A percentile compares a stretch with the other conserved stretches of the same genome.
Evolutionary conservation across 2,113 vertebrate species (phyloP).

Genomic region (Lota lota): DNA sequence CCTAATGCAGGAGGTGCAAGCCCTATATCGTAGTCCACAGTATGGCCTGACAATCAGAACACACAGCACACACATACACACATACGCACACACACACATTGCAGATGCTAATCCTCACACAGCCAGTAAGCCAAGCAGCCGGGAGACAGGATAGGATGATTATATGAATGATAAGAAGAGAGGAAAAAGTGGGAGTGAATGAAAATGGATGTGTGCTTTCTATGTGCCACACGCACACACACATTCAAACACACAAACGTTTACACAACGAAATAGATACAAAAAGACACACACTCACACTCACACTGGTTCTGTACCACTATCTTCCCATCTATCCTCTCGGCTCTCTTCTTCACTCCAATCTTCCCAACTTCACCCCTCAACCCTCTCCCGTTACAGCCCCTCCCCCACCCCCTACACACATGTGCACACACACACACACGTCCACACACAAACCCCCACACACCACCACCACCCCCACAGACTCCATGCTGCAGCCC

Average conservation of each 20-base stretch:
- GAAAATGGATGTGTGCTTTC: conserved; percentile 59
- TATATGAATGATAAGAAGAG: conserved; percentile 79
- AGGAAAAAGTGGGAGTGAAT: conserved; percentile 35
- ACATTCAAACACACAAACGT: conserved; percentile 34
- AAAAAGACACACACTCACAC: too few relatives aligned
- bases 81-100: conserved; percentile 31
- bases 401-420: conserved; percentile 12
- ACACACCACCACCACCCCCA: neutral
- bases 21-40: neutral
- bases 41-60: conserved; percentile 26
- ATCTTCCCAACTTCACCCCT: conserved; percentile 5
- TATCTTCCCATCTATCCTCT: conserved; percentile 8
- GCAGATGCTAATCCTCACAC: conserved; percentile 29
- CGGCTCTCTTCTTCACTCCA: conserved; percentile 31
- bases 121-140: conserved; percentile 46
- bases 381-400: conserved; percentile 23
- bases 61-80: conserved; percentile 2
- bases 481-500: conserved; percentile 83
- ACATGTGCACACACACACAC: conserved; percentile 16
- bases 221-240: conserved; percentile 69
- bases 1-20: neutral
- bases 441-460: neutral
- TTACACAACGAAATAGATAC: conserved; percentile 6
- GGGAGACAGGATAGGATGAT: conserved; percentile 48
- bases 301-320: conserved; percentile 43